Percentiles rank a stretch among this genome's conserved stretches.
These are phyloP conservation scores for Drosophila yakuba DNA, from an alignment of 1,140 invertebrate species.

Conservation along the genomic window DNA sequence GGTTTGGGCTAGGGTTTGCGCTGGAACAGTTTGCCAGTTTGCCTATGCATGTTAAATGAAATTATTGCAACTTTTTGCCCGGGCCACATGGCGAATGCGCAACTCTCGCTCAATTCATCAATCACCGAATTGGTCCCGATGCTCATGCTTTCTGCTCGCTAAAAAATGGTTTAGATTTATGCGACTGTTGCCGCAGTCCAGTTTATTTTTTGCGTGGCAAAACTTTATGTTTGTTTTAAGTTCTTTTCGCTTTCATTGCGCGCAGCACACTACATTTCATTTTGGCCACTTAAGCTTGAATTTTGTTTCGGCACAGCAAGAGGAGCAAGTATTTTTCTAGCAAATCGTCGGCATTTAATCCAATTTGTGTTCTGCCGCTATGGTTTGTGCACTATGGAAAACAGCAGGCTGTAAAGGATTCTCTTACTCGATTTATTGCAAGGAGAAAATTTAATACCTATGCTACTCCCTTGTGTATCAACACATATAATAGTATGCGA, in stretches of 20 bases:
- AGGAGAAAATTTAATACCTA: not conserved
- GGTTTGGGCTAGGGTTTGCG: not conserved
- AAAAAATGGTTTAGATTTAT: conserved; percentile 70
- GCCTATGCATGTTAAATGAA: conserved; percentile 76
- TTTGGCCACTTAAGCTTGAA: conserved; percentile 54
- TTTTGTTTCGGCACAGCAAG: conserved; percentile 16
- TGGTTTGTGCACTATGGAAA: conserved; percentile 15
- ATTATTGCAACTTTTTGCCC: conserved; percentile 68
- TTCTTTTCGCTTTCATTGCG: conserved; percentile 22
- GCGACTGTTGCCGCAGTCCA: conserved; percentile 32
- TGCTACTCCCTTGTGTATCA: not conserved
- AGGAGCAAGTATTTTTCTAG: conserved; percentile 19
- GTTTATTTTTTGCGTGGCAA: conserved; percentile 11
- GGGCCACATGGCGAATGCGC: conserved; percentile 65
- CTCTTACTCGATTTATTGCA: too few species aligned
- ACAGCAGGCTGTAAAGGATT: not conserved
- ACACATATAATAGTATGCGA: too few species aligned
- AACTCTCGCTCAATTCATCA: conserved; percentile 67
- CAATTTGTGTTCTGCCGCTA: conserved; percentile 24
- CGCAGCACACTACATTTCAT: conserved; percentile 25
- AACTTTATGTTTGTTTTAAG: conserved; percentile 18
- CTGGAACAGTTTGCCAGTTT: conserved; percentile 44
- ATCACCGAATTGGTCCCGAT: conserved; percentile 51
- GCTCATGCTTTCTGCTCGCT: conserved; percentile 39
- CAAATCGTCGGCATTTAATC: conserved; percentile 53